Percentiles rank a stretch among this genome's conserved stretches.
These are phyloP conservation scores for Philypnodon macrostomus DNA, from an alignment of 2,797 vertebrate genomes.

Conservation along the genomic window DNA sequence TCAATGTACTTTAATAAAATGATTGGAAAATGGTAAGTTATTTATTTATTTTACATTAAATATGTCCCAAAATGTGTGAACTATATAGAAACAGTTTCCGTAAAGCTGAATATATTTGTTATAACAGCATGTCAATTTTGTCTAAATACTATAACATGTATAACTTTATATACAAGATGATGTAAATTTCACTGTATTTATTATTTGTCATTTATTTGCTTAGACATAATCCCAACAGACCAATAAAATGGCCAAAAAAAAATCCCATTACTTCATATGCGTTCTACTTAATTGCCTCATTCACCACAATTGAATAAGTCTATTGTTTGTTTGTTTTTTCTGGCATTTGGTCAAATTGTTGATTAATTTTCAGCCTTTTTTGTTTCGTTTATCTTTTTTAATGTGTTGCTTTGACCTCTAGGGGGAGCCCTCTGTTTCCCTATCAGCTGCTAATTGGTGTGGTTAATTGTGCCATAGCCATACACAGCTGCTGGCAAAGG, in stretches of 20 bases:
- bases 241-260: constrained; percentile 41
- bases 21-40: no score
- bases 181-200: no score
- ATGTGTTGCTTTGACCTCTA: constrained; percentile 71
- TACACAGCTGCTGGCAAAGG: constrained; percentile 34
- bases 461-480: constrained; percentile 69
- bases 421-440: constrained; percentile 78
- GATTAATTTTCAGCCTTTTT: constrained; percentile 43
- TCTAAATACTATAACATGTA: no score
- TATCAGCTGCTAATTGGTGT: constrained; percentile 73
- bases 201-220: background rate
- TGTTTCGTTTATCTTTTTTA: constrained; percentile 43
- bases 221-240: constrained; percentile 19
- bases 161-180: no score
- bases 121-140: no score
- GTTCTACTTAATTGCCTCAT: constrained; percentile 52
- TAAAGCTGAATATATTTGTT: no score
- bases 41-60: no score
- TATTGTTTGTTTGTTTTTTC: constrained; percentile 39
- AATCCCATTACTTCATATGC: constrained; percentile 51
- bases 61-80: no score
- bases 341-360: constrained; percentile 38
- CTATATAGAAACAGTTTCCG: no score
- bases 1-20: no score
- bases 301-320: constrained; percentile 31